These are phyloP conservation scores for Zonotrichia albicollis DNA, from an alignment of 2,797 vertebrate species.

Conservation along the genomic window DNA sequence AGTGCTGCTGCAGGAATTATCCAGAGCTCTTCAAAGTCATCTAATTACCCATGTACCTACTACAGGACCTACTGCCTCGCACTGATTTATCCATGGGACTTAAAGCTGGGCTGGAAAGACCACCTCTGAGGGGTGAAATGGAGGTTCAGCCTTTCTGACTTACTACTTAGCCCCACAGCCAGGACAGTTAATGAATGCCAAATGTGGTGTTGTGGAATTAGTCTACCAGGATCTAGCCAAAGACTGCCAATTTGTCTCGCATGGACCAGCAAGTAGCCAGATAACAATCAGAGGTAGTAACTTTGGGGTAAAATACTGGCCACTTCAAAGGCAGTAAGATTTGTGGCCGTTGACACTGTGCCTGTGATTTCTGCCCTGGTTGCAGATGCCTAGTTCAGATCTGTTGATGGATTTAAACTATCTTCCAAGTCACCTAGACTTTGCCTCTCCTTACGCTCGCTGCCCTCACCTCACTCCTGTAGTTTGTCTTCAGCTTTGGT, in stretches of 20 bases:
- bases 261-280: constrained; percentile 43
- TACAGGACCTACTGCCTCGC: not conserved
- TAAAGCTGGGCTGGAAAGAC: constrained; percentile 31
- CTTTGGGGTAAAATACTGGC: constrained; percentile 53
- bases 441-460: not conserved
- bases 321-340: constrained; percentile 56
- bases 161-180: constrained; percentile 39
- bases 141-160: constrained; percentile 29
- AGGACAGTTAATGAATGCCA: constrained; percentile 66
- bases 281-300: constrained; percentile 63
- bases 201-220: constrained; percentile 66
- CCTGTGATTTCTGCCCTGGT: constrained; percentile 45
- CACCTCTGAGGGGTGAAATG: constrained; percentile 61
- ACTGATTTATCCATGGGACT: constrained; percentile 30
- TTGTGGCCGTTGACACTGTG: constrained; percentile 52
- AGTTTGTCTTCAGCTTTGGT: constrained; percentile 47
- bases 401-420: constrained; percentile 59
- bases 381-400: constrained; percentile 57
- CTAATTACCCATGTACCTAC: constrained; percentile 12
- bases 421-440: not conserved
- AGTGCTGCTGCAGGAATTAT: not conserved
- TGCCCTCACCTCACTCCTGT: not conserved
- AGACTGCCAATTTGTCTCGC: constrained; percentile 64
- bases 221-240: constrained; percentile 49
- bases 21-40: constrained; percentile 10